Evolutionary conservation across 2,888 invertebrate genomes (phyloP).

Genomic region (Scaptomyza flava): DNA sequence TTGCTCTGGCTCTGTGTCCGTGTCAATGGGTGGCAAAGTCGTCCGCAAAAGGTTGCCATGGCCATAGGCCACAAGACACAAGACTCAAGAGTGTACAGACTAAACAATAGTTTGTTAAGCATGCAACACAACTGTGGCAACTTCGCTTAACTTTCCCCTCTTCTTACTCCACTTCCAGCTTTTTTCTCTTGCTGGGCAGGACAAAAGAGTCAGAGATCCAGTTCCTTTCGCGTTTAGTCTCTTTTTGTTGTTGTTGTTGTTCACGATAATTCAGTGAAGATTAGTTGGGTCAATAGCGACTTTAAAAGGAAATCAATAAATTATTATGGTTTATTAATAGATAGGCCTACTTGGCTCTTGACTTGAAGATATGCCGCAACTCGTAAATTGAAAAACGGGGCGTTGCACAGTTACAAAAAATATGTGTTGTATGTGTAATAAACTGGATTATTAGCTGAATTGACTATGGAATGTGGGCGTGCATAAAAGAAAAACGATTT

Average conservation of each 20-base stretch:
- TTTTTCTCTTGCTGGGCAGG: constrained; percentile 14
- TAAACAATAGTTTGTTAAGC: constrained; percentile 67
- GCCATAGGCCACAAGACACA: constrained; percentile 46
- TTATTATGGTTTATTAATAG: constrained; percentile 78
- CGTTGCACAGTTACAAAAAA: constrained; percentile 39
- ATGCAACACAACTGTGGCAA: constrained; percentile 38
- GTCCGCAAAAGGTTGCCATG: constrained; percentile 56
- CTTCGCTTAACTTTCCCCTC: neutral
- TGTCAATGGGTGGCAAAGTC: constrained; percentile 62
- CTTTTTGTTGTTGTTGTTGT: constrained; percentile 10
- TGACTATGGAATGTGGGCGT: constrained; percentile 23
- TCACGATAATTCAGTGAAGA: constrained; percentile 70
- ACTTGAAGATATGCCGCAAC: constrained; percentile 48
- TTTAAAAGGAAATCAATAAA: constrained; percentile 75
- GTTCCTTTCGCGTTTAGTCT: constrained; percentile 17
- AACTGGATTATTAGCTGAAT: constrained; percentile 9
- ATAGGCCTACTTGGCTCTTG: constrained; percentile 44
- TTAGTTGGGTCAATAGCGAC: constrained; percentile 75
- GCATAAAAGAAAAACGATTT: neutral
- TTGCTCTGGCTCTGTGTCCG: constrained; percentile 8
- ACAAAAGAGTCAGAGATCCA: neutral
- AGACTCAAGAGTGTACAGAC: constrained; percentile 11
- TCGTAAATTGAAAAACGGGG: constrained; percentile 60
- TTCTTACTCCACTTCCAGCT: neutral
- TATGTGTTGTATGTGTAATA: neutral